phyloP scores from a whole-genome alignment of 2,888 invertebrate genomes.

The Sepiola atlantica region DNA sequence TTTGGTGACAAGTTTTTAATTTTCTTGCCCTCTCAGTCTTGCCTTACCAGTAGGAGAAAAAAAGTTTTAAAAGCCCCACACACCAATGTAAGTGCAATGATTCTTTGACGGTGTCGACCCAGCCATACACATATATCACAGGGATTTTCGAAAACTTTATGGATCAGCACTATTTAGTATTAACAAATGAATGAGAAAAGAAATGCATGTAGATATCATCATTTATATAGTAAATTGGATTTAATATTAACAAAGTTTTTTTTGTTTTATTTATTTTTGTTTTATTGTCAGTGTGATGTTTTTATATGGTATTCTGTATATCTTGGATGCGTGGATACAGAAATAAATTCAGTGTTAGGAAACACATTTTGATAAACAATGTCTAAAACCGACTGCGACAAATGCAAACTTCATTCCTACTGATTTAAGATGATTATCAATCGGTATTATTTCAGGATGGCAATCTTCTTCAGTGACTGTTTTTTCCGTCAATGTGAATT shows the following conservation, averaged over 20 bases:
- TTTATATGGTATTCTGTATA: background rate
- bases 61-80: background rate
- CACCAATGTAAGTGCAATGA: background rate
- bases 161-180: slow-evolving; percentile 1
- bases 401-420: too few relatives aligned
- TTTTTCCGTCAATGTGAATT: too few relatives aligned
- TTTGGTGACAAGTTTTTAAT: background rate
- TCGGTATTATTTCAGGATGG: too few relatives aligned
- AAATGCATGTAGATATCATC: slow-evolving; percentile 9
- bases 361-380: background rate
- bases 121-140: background rate
- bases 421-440: too few relatives aligned
- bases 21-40: background rate
- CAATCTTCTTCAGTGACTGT: too few relatives aligned
- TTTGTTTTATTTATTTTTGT: background rate
- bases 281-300: background rate
- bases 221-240: slow-evolving; percentile 15
- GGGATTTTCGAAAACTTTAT: background rate
- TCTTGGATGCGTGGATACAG: background rate
- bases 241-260: background rate
- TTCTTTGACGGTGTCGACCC: background rate
- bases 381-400: too few relatives aligned
- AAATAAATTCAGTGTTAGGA: background rate
- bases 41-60: background rate
- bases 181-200: background rate